Percentiles rank a stretch among this genome's conserved stretches.
Evolutionary conservation across 2,888 invertebrate species (phyloP).

Genomic region (Chymomyza fuscimana): DNA sequence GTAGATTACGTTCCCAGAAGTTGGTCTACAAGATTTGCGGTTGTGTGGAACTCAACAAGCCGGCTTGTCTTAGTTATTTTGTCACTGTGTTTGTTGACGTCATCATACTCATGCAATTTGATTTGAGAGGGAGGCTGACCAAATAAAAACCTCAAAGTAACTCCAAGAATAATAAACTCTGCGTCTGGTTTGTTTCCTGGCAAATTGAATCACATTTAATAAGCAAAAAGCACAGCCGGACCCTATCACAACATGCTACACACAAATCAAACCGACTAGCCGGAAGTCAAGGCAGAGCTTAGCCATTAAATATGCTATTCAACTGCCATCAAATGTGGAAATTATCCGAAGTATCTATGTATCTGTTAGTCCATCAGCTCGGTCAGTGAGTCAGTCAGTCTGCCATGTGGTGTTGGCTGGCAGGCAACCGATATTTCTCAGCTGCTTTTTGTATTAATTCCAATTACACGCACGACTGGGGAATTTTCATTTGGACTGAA

Average conservation of each 20-base stretch:
- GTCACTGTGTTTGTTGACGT: conserved; percentile 38
- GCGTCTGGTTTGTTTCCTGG: not conserved
- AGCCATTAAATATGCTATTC: conserved; percentile 44
- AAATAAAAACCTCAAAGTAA: not conserved
- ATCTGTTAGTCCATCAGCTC: not conserved
- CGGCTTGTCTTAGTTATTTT: conserved; percentile 29
- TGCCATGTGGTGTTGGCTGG: not conserved
- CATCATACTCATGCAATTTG: conserved; percentile 41
- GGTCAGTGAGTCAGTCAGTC: not conserved
- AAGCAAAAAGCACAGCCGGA: conserved; percentile 14
- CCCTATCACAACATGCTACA: not conserved
- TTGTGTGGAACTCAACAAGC: conserved; percentile 36
- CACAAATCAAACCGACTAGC: conserved; percentile 1
- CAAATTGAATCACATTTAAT: conserved; percentile 50
- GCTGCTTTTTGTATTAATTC: conserved; percentile 75
- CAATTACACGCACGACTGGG: conserved; percentile 77
- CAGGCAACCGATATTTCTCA: conserved; percentile 42
- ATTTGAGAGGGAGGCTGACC: conserved; percentile 14
- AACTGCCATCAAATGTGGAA: conserved; percentile 19
- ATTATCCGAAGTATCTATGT: conserved; percentile 22
- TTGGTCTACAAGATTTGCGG: conserved; percentile 40
- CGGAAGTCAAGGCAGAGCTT: conserved; percentile 13
- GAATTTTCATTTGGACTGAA: conserved; percentile 72
- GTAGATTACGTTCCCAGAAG: conserved; percentile 26
- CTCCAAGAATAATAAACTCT: not conserved